Base-by-base conservation (phyloP, 2,797 vertebrate genomes). In the Hyperoplus lanceolatus region DNA sequence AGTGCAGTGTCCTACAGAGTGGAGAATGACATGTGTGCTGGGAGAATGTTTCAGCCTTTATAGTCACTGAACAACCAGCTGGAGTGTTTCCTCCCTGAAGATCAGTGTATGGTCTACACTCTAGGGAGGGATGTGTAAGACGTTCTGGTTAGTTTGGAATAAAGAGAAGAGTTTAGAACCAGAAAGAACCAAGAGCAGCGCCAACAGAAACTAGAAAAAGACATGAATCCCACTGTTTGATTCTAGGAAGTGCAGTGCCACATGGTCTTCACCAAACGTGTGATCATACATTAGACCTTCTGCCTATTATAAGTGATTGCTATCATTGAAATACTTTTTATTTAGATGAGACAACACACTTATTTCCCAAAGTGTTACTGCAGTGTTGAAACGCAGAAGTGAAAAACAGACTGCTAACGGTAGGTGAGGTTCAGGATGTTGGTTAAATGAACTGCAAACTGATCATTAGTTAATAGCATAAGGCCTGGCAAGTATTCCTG, bases 1-100 rank as follows among this genome's bases (percentile, higher is more conserved):
- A 50, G 68, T 12, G 54, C 58, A 66, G 63, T 41, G 39, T 70
- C 57, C 21, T 49, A 4, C 71, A 70, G 73, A 78, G 51, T 14
- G 62, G 61, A 80, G 73, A 41, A 29, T 0, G 48, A 58, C 18
- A 46, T 13, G 45, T 63, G 63, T 14, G 10, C 29, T 46, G 6
- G 57, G 49, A 38, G 4, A 49, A 39, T 7, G 51, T 59, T 83
- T 81, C 69, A 56, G 43, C 12, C 11, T 45, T 42, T 2, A 67
- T 15, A 42, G 46, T 69, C 39, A 73, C 43, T 41, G 59, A 71
- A n/a, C 67, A 15, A 45, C 60, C 41, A 14, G 1, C n/a, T 0
- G 11, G 2, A 41, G 38, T 9, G 42, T 10, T 4, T 57, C n/a
- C 15, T 65, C 21, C 13, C 13, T 0, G 0, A 50, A 36, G 9